Evolutionary conservation across 1,140 invertebrate genomes (phyloP).

Genomic region (Triops longicaudatus): DNA sequence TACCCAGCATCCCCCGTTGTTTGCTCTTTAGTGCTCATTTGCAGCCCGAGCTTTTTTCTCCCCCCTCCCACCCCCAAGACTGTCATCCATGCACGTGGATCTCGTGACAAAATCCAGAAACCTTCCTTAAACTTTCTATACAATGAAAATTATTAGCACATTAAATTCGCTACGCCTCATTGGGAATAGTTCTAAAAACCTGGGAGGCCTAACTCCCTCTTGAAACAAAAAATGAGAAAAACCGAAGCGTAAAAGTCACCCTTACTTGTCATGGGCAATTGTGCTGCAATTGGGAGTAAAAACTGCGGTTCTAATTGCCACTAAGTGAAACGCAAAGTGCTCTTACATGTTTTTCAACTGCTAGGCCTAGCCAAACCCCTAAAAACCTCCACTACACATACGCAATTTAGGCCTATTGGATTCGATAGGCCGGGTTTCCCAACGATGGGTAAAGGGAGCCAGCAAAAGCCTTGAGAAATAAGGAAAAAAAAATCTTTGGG

Average conservation of each 20-base stretch:
- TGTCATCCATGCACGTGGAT: slow-evolving; percentile 5
- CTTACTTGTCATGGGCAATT: neutral
- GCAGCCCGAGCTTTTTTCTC: neutral
- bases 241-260: neutral
- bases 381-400: neutral
- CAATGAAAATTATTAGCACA: slow-evolving; percentile 1
- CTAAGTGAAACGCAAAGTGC: slow-evolving; percentile 14
- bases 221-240: neutral
- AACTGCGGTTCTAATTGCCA: slow-evolving; percentile 10
- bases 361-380: neutral
- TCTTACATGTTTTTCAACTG: neutral
- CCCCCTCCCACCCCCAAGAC: neutral
- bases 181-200: neutral
- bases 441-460: neutral
- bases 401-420: neutral
- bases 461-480: neutral
- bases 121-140: neutral
- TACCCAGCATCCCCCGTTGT: slow-evolving; percentile 8
- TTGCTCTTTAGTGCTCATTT: slow-evolving; percentile 15
- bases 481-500: neutral
- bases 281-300: neutral
- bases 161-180: neutral
- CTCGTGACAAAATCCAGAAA: neutral
- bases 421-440: neutral
- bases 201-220: neutral